Base-by-base conservation (phyloP, 2,888 invertebrate species). In the Kryphioiulus occultus region DNA sequence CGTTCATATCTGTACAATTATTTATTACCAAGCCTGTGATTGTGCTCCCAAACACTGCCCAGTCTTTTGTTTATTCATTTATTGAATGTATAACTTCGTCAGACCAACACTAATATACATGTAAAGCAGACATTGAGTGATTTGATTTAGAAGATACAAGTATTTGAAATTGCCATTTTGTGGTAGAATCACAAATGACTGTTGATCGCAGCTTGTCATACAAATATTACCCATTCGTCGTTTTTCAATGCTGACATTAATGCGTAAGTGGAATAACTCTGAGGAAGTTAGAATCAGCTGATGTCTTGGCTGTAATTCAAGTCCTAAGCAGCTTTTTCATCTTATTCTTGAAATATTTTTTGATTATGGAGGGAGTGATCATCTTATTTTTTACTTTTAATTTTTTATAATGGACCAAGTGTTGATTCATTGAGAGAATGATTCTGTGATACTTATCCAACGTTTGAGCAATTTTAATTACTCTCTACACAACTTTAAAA, bases 381-480 rank as follows among this genome's bases (percentile, higher is more conserved):
- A 78, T 78, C 78, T 78, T 68, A n/a, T 53, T 59, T 78, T 78
- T 78, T 78, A 78, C 78, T 30, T 78, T 78, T 15, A 78, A 30
- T 7, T 78, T 78, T 78, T 78, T 78, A 78, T 30, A 78, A 78
- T 78, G 78, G 78, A 78, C 78, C 78, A 78, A 78, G 78, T 78
- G 78, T 78, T 78, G 78, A 78, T 78, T 78, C 78, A 78, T 78
- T 17, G 30, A 78, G 78, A 15, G 78, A 78, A 30, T 78, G 78
- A 78, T 78, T 78, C 78, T 78, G 78, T 78, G 78, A 78, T 78
- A 78, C 78, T 78, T 78, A 78, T 78, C 78, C 78, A 78, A 78
- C 78, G 30, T 78, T 30, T 78, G 78, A 78, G 26, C 30, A 30
- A 12, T 78, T 78, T 78, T 78, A 78, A 78, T 78, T 30, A 78